Evolutionary conservation across 2,113 vertebrate species (phyloP).

Genomic region (Papio anubis): DNA sequence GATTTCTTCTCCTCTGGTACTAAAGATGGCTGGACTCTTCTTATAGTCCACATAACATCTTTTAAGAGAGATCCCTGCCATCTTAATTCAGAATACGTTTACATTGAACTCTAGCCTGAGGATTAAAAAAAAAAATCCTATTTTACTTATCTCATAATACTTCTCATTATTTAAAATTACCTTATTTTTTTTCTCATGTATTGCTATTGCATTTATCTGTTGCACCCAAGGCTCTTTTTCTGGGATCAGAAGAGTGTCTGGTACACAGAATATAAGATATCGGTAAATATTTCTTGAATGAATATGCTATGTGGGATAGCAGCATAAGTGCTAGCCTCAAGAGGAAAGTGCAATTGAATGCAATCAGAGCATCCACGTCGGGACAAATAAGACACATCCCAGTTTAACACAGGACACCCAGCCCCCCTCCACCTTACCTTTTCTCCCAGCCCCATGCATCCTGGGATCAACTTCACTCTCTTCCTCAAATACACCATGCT

Average conservation of each 20-base stretch:
- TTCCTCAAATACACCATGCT: not conserved
- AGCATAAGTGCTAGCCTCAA: not conserved
- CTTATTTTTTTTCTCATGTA: not conserved
- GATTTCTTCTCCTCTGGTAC: not conserved
- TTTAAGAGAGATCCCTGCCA: not conserved
- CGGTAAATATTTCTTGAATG: not conserved
- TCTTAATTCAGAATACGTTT: not conserved
- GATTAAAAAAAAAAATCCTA: not conserved
- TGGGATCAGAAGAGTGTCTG: not conserved
- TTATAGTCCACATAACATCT: not conserved
- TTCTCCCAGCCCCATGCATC: not conserved
- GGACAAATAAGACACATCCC: not conserved
- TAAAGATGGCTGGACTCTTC: not conserved
- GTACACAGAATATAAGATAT: not conserved
- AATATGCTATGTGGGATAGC: not conserved
- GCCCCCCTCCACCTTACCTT: fast-evolving
- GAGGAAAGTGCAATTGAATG: not conserved
- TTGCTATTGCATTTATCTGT: not conserved
- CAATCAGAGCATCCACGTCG: not conserved
- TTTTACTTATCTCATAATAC: not conserved
- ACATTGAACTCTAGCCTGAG: not conserved
- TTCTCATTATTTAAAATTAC: not conserved
- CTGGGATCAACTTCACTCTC: not conserved
- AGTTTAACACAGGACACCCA: not conserved
- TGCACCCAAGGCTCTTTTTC: not conserved